A percentile compares a stretch with the other conserved stretches of the same genome.
Conservation (phyloP, 2,797 vertebrate genomes). For the Pantherophis alleghaniensis region DNA sequence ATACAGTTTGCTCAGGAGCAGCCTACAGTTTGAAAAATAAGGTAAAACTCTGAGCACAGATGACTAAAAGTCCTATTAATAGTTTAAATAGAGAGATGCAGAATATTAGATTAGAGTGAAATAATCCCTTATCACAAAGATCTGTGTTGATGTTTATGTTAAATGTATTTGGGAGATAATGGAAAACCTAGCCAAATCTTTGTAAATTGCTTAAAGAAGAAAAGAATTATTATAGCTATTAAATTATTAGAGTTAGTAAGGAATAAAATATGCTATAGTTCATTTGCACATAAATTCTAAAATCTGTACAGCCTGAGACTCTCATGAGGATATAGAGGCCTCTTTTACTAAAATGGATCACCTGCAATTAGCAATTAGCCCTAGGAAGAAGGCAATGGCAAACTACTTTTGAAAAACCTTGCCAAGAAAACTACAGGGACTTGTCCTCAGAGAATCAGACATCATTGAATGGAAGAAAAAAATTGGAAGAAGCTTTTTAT, state of each 20-base stretch:
- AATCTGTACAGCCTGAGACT: background rate
- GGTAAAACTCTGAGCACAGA: background rate
- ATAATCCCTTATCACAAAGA: background rate
- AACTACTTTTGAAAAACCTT: background rate
- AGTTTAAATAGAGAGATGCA: background rate
- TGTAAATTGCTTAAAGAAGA: background rate
- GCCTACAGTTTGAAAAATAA: background rate
- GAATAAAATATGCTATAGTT: background rate
- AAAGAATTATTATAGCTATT: background rate
- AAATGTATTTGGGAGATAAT: background rate
- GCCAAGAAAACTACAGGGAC: background rate
- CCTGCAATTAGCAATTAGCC: background rate
- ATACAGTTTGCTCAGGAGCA: no score
- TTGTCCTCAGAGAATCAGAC: background rate
- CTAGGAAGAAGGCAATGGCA: background rate
- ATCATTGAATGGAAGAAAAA: background rate
- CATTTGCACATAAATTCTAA: background rate
- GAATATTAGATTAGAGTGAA: background rate
- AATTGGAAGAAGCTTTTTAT: background rate
- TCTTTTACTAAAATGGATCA: background rate
- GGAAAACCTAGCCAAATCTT: background rate
- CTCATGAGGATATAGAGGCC: background rate
- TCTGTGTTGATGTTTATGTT: background rate
- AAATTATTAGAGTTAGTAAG: background rate
- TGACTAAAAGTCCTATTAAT: background rate